These are phyloP conservation scores for Aphis craccivora DNA, from an alignment of 1,140 invertebrate species.

Conservation along the genomic window DNA sequence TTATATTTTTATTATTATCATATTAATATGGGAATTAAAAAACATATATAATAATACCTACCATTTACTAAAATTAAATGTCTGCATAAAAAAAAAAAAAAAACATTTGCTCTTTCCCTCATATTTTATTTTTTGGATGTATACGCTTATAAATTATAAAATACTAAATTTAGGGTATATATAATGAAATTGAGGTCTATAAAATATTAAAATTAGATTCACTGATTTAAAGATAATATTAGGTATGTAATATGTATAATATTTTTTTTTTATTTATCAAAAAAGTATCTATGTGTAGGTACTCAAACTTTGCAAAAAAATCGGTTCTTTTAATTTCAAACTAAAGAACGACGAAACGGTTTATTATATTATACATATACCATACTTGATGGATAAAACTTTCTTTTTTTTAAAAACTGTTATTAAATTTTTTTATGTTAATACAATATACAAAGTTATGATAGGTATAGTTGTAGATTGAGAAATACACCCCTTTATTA, in stretches of 20 bases:
- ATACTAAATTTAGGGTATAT: too few relatives aligned
- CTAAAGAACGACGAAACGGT: background rate
- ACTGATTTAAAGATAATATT: too few relatives aligned
- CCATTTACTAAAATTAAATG: background rate
- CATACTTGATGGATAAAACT: background rate
- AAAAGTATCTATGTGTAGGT: too few relatives aligned
- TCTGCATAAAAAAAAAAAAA: background rate
- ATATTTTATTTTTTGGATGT: too few relatives aligned
- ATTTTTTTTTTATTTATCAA: too few relatives aligned
- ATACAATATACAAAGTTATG: background rate
- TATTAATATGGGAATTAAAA: background rate
- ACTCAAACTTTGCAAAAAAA: too few relatives aligned
- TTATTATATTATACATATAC: background rate
- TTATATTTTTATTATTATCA: background rate
- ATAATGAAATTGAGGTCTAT: too few relatives aligned
- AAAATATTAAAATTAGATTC: too few relatives aligned
- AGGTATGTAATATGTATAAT: too few relatives aligned
- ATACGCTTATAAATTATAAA: too few relatives aligned
- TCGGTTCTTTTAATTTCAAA: background rate
- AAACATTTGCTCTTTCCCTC: background rate
- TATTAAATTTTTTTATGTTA: background rate
- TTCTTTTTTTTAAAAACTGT: background rate
- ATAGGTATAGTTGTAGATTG: background rate
- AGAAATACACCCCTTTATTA: background rate
- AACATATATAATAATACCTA: background rate